Base-by-base conservation (phyloP, 2,797 vertebrate genomes). In the Molossus alvarezi region DNA sequence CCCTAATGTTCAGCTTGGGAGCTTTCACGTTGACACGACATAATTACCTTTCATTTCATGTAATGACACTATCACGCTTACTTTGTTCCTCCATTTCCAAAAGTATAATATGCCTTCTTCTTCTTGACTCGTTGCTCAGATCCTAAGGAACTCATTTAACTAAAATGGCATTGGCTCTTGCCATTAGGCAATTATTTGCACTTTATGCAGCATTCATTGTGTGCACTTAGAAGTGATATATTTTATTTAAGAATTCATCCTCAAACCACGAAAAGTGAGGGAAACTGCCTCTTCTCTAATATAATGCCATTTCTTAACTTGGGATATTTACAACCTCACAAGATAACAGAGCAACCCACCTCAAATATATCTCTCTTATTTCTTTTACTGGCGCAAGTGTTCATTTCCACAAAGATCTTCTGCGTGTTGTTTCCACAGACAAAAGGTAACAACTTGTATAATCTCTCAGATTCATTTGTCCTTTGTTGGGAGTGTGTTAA, bases 11-110 rank as follows among this genome's bases (percentile, higher is more conserved):
- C 97, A 88, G 0, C 12, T 71, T 86, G 94, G 92, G 94, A 98
- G 72, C 58, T 58, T 91, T 97, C 75, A 18, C 90, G 60, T 73
- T 11, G 33, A 97, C 87, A 81, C 64, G 69, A 72, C 83, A 82
- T 96, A 98, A 98, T 98, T 98, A 97, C 87, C 93, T 97, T 97
- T 95, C 93, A 95, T 97, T 97, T 97, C 75, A 76, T 85, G 80
- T 97, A 92, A 97, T 97, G 96, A 96, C 82, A 97, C 94, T 92
- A 94, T 93, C 93, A 87, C 64, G 48, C 97, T 97, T 87, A 97
- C 92, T 97, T 83, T 94, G 95, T 97, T 97, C 76, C 79, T 93
- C 85, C 93, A 86, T 91, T 96, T 98, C 94, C 88, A 91, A 98
- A 98, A 98, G 96, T 86, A 97, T 73, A 97, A 29, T 95, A 95